These are phyloP conservation scores for Emydocephalus ijimae DNA, from an alignment of 2,113 vertebrate species.

Conservation along the genomic window DNA sequence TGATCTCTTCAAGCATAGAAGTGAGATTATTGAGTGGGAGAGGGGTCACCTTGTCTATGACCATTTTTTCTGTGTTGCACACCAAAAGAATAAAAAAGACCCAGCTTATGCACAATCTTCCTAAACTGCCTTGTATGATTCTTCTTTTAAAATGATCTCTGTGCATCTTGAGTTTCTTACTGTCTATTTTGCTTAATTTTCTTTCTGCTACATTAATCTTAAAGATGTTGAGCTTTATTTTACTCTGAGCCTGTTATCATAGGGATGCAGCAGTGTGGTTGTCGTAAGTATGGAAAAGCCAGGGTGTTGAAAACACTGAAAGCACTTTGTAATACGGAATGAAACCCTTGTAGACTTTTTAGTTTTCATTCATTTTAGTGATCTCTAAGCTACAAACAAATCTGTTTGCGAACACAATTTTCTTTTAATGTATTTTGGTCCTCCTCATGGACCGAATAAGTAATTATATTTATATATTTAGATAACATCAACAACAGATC, in stretches of 20 bases:
- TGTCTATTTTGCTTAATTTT: not conserved
- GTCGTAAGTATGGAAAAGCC: not conserved
- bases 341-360: not conserved
- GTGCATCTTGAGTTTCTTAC: not conserved
- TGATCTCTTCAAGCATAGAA: constrained; percentile 56
- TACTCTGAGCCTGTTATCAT: not conserved
- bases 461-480: not conserved
- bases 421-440: not conserved
- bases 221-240: constrained; percentile 1
- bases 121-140: not conserved
- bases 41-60: constrained; percentile 38
- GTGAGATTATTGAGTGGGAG: constrained; percentile 54
- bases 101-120: constrained; percentile 4
- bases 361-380: not conserved
- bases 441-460: not conserved
- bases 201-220: not conserved
- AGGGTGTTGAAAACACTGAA: not conserved
- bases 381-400: not conserved
- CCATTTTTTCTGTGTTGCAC: constrained; percentile 31
- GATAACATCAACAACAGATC: not conserved
- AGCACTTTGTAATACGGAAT: not conserved
- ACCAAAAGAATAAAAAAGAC: constrained; percentile 15
- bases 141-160: constrained; percentile 8
- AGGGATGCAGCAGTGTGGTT: not conserved
- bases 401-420: not conserved